Conservation (phyloP, 2,113 vertebrate species). For the Motacilla tschutschensis region DNA sequence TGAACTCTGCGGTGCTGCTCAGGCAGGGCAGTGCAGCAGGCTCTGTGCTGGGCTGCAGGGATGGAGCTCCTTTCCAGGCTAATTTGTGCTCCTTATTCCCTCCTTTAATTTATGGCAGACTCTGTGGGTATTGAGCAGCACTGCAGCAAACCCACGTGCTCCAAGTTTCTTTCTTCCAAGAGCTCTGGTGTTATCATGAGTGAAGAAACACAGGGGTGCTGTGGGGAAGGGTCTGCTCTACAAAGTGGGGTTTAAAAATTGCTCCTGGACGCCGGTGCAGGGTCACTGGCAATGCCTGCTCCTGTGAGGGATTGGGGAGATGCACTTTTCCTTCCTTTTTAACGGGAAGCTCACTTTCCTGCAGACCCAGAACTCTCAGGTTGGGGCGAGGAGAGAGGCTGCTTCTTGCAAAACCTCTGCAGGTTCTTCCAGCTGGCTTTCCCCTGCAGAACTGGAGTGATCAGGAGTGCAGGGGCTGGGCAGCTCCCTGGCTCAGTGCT, state of each 20-base stretch:
- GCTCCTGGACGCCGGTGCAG: background rate
- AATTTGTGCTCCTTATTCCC: background rate
- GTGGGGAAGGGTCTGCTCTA: background rate
- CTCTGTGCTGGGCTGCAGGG: background rate
- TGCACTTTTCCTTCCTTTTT: background rate
- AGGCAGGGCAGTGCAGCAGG: background rate
- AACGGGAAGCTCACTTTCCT: background rate
- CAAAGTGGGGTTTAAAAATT: background rate
- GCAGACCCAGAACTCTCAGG: background rate
- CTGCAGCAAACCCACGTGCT: background rate
- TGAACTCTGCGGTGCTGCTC: background rate
- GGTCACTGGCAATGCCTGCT: background rate
- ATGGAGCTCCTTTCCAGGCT: background rate
- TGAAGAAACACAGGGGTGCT: background rate
- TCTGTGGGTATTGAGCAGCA: background rate
- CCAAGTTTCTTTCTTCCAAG: background rate
- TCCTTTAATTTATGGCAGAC: background rate
- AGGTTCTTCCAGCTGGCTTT: background rate
- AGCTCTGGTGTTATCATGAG: background rate
- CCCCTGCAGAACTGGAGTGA: background rate
- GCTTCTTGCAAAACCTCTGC: background rate
- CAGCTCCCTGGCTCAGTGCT: background rate
- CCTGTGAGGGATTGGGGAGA: rapidly evolving
- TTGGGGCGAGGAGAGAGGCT: background rate
- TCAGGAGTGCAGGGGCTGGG: background rate